Conservation (phyloP, 2,888 invertebrate genomes). For the Cylindroiulus punctatus region DNA sequence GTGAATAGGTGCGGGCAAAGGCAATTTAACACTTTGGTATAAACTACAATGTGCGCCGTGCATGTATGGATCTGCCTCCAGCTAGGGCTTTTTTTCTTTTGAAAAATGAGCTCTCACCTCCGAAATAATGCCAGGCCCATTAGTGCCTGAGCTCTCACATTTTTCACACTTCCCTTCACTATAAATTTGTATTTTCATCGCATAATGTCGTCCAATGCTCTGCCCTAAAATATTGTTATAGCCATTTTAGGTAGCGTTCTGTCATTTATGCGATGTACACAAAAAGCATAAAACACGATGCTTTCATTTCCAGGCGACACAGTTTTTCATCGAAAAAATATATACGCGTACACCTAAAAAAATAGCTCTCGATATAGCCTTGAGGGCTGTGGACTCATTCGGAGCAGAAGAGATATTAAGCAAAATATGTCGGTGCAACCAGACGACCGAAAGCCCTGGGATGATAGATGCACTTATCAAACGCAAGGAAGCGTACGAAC, state of each 20-base stretch:
- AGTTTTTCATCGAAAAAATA: constrained; percentile 32
- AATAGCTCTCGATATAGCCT: neutral
- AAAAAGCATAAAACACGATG: constrained; percentile 32
- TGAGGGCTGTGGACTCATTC: neutral
- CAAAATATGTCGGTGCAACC: neutral
- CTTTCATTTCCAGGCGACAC: constrained; percentile 26
- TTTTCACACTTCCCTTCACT: constrained; percentile 29
- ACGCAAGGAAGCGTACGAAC: neutral
- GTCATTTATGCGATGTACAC: constrained; percentile 38
- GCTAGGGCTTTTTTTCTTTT: constrained; percentile 10
- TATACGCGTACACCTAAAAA: neutral
- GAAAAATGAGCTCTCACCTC: constrained; percentile 42
- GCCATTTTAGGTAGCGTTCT: constrained; percentile 27
- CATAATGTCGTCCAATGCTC: constrained; percentile 34
- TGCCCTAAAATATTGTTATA: constrained; percentile 22
- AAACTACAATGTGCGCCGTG: neutral
- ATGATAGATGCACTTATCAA: constrained; percentile 22
- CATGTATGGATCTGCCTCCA: neutral
- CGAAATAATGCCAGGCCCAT: constrained; percentile 38
- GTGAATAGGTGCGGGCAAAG: constrained; percentile 9
- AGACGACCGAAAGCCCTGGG: neutral
- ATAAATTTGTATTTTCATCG: constrained; percentile 38
- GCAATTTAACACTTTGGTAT: constrained; percentile 29
- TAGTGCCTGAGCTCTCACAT: constrained; percentile 38
- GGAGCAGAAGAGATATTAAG: neutral